Conservation (phyloP, 2,113 vertebrate genomes). For the Dasypus novemcinctus region DNA sequence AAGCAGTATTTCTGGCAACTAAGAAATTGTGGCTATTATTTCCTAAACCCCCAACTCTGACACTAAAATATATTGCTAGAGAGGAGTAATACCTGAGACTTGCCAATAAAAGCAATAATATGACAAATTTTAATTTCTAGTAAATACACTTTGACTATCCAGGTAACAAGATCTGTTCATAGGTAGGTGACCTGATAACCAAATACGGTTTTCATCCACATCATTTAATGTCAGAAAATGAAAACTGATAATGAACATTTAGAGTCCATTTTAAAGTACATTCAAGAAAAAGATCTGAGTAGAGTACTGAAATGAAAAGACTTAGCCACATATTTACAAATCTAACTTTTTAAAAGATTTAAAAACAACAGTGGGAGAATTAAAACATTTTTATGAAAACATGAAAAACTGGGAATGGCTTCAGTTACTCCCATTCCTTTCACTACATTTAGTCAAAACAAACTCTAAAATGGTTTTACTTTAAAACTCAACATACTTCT, state of each 20-base stretch:
- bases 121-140: conserved; percentile 23
- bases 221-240: conserved; percentile 4
- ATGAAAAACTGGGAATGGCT: background rate
- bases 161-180: background rate
- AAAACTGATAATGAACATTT: conserved; percentile 22
- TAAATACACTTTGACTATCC: background rate
- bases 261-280: conserved; percentile 35
- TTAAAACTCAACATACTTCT: conserved; percentile 2
- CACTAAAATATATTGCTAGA: background rate
- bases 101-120: background rate
- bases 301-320: conserved; percentile 7
- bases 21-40: background rate
- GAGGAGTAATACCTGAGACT: background rate
- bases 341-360: conserved; percentile 34
- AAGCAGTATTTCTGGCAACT: background rate
- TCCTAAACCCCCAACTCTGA: conserved; percentile 6
- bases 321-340: conserved; percentile 4
- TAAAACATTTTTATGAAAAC: conserved; percentile 48
- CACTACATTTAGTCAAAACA: background rate
- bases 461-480: background rate
- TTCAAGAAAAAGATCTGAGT: background rate
- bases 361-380: background rate
- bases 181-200: background rate
- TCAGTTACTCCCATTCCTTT: conserved; percentile 20
- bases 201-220: background rate